phyloP scores from a whole-genome alignment of 2,888 invertebrate genomes.

The Cyrtodaria siliqua region DNA sequence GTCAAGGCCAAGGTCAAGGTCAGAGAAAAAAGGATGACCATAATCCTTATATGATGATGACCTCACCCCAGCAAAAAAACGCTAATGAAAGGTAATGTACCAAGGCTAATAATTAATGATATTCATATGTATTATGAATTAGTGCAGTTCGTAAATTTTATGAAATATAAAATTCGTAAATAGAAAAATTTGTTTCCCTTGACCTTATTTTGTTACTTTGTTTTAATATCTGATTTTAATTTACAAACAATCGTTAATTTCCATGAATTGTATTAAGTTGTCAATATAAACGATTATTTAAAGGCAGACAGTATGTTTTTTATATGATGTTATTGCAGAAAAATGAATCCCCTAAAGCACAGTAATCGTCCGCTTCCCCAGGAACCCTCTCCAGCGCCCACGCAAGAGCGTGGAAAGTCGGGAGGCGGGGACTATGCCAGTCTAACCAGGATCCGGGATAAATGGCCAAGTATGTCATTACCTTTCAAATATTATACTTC shows the following conservation, averaged over 20 bases:
- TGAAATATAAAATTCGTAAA: no score
- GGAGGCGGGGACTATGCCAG: constrained; percentile 64
- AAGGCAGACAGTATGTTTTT: no score
- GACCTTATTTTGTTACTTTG: no score
- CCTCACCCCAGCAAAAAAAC: constrained; percentile 41
- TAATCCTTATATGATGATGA: constrained; percentile 64
- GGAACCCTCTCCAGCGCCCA: constrained; percentile 45
- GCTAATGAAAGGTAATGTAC: constrained; percentile 37
- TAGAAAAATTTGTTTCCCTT: no score
- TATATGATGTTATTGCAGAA: constrained; percentile 34
- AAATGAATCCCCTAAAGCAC: constrained; percentile 50
- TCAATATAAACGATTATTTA: no score
- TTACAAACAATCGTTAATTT: no score
- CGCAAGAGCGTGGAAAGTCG: constrained; percentile 25
- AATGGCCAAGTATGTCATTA: constrained; percentile 38
- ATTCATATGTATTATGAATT: no score
- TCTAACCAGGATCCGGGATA: constrained; percentile 48
- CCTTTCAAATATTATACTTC: no score
- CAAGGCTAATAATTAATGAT: no score
- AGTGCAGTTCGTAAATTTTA: no score
- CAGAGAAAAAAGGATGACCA: constrained; percentile 30
- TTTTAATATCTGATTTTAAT: no score
- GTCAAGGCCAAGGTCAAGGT: constrained; percentile 10
- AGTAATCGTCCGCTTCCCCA: constrained; percentile 62
- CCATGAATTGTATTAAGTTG: no score